These are phyloP conservation scores for Cheilosia soror DNA, from an alignment of 2,888 invertebrate genomes.

Conservation along the genomic window DNA sequence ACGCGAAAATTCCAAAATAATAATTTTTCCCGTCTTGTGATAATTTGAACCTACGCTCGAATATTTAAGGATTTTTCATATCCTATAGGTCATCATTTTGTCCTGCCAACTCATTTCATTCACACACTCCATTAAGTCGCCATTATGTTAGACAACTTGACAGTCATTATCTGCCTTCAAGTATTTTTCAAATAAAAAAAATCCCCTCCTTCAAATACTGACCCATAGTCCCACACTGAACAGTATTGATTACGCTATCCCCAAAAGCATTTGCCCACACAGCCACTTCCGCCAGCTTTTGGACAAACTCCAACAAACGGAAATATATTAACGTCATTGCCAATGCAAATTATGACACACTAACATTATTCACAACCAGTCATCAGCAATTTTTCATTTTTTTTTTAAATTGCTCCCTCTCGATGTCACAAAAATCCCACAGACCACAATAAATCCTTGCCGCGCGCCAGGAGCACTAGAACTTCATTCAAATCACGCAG, in stretches of 20 bases:
- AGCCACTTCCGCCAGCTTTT: constrained; percentile 11
- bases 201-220: neutral
- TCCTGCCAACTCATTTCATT: constrained; percentile 18
- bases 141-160: neutral
- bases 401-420: neutral
- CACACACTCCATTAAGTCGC: constrained; percentile 29
- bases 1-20: too few species aligned
- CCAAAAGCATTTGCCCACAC: neutral
- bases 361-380: constrained; percentile 63
- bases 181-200: neutral
- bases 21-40: too few species aligned
- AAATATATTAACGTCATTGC: constrained; percentile 53
- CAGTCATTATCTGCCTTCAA: constrained; percentile 1
- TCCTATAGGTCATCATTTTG: neutral
- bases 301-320: constrained; percentile 53
- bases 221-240: neutral
- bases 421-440: constrained; percentile 49
- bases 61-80: too few species aligned
- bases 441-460: constrained; percentile 34
- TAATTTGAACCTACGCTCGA: too few species aligned
- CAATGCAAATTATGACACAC: constrained; percentile 60
- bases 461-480: neutral
- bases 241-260: neutral
- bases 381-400: constrained; percentile 48
- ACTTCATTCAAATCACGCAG: constrained; percentile 37